Evolutionary conservation across 2,113 vertebrate species (phyloP), one percentile per base, ranked within the genome.

Genomic region (Aphyosemion australe): DNA sequence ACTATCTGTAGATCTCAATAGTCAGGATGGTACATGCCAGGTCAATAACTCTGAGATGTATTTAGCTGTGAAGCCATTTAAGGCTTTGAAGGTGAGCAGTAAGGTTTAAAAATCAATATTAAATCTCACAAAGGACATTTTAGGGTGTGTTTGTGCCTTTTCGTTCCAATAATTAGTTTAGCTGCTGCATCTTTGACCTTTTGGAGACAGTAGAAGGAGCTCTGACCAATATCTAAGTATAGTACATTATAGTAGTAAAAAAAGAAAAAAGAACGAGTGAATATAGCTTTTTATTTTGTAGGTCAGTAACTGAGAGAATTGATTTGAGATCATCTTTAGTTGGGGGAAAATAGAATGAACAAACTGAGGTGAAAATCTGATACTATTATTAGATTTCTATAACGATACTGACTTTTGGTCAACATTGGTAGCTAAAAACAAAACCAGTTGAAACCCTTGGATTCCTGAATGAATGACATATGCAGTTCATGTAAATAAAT

Each of bases 51-150:
- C 52, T 18, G 31, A 54, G 31, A 54, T 11, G 0, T 37, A 37
- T 34, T 54, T 54, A 37, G 52, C 19, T 20, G 5, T 11, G 37
- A 21, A 10, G 13, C 41, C 10, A 18, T 58, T 43, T 58, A 21
- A 43, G 55, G 19, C 55, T 43, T 43, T 43, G 55, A 58, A 43
- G 18, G 37, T 58, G 55, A 15, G 19, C 55, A 42, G 15, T 58
- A 20, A 15, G 13, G 12, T 41, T 58, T 43, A 43, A 43, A 58
- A 58, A 58, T 57, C 37, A 42, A 57, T 57, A 42, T 37, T 19
- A 20, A 58, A 58, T 26, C 39, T 11, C 15, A 19, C 37, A 58
- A 42, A 19, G 14, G 19, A 58, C 41, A 43, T 42, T 21, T 54
- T 54, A 37, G n/a, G 13, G 10, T 16, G 20, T 8, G 21, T 2